phyloP scores from a whole-genome alignment of 2,113 vertebrate genomes.

The Epinephelus lanceolatus region DNA sequence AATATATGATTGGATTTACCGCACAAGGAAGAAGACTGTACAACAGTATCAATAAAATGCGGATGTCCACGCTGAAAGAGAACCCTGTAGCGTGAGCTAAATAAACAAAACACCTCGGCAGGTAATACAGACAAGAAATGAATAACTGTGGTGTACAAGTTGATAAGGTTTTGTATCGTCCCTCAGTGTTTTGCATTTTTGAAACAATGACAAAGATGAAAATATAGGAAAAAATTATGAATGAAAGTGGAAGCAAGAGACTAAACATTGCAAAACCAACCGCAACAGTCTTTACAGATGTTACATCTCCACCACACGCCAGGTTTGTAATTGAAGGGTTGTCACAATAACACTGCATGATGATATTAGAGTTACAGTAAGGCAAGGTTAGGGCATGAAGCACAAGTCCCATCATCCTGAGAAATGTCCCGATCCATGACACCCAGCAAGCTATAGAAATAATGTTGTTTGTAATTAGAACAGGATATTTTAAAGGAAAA shows the following conservation, averaged over 20 bases:
- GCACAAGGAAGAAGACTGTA: constrained; percentile 25
- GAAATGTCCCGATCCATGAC: constrained; percentile 3
- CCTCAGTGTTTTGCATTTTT: neutral
- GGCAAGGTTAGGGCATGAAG: neutral
- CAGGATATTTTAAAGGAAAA: neutral
- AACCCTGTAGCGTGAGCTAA: neutral
- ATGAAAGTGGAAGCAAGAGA: constrained; percentile 16
- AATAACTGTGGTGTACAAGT: constrained; percentile 9
- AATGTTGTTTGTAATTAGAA: constrained; percentile 6
- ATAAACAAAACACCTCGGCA: constrained; percentile 23
- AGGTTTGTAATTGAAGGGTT: neutral
- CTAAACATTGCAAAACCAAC: neutral
- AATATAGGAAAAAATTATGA: neutral
- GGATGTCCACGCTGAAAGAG: constrained; percentile 3
- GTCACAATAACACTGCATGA: constrained; percentile 6
- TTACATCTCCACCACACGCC: neutral
- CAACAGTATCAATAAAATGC: constrained; percentile 10
- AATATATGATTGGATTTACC: constrained; percentile 26
- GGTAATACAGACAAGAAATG: neutral
- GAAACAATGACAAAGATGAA: constrained; percentile 2
- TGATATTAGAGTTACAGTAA: neutral
- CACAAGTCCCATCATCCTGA: neutral
- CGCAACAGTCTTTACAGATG: neutral
- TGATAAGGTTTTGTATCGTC: constrained; percentile 8
- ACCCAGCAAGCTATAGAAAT: neutral